Base-by-base conservation (phyloP, 2,113 vertebrate genomes). In the Cololabis saira region DNA sequence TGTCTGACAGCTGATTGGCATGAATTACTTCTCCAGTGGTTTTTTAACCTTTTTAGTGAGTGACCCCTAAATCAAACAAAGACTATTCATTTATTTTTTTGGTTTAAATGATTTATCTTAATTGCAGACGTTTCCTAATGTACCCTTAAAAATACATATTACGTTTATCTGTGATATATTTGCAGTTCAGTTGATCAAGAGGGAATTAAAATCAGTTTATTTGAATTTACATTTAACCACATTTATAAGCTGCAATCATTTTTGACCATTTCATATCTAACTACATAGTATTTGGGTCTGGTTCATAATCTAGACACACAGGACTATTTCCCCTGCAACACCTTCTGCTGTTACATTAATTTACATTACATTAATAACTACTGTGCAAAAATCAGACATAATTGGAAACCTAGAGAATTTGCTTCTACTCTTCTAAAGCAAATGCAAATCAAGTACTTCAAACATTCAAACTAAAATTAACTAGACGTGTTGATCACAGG, bases 1-100 rank as follows among this genome's bases (percentile, higher is more conserved):
- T 54, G 19, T 68, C 44, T 74, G 75, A 84, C 72, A 70, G 61
- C 30, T 74, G 81, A 83, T 19, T 64, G 68, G 50, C 74, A 56
- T 27, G 49, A 22, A 18, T 4, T 61, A 24, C 61, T 49, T 62
- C 60, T 62, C 52, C 12, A 24, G 52, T 43, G 47, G 11, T 11
- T 74, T 74, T 66, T n/a, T 37, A 66, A 50, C 58, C 51, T 44
- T 71, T 70, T 55, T 11, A 73, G 16, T 22, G 44, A 16, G 21
- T 40, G 24, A 75, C 44, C 71, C 22, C 50, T 51, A 37, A 59
- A 83, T 69, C 51, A 30, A 54, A 61, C 44, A 69, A 51, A n/a
- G n/a, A 53, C 24, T 42, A 45, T n/a, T 5, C 15, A 8, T 3
- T n/a, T 45, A n/a, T 45, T 37, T 37, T 7, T 37, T 37, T 37